These are phyloP conservation scores for Megalops cyprinoides DNA, from an alignment of 2,797 vertebrate species.

Conservation along the genomic window DNA sequence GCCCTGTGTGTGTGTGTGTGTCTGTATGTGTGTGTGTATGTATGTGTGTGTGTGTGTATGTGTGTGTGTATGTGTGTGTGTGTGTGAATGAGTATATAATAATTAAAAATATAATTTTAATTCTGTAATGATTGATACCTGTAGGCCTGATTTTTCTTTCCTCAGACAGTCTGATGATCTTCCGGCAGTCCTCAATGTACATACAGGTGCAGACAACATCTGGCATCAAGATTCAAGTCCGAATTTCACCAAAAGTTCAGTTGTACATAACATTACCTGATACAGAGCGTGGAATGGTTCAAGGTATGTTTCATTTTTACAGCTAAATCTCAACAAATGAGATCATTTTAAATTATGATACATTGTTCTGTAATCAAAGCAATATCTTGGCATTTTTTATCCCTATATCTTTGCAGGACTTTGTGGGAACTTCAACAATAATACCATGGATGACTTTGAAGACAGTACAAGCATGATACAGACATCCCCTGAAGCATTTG, in stretches of 20 bases:
- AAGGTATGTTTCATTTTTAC: slow-evolving; percentile 56
- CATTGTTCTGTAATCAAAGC: neutral
- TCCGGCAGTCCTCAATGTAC: slow-evolving; percentile 75
- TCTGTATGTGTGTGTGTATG: too few species aligned
- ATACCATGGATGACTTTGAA: slow-evolving; percentile 78
- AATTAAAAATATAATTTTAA: too few species aligned
- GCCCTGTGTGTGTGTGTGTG: too few species aligned
- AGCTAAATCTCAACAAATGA: too few species aligned
- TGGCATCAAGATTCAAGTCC: slow-evolving; percentile 69
- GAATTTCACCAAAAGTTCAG: slow-evolving; percentile 66
- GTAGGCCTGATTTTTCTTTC: neutral
- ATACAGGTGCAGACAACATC: slow-evolving; percentile 63
- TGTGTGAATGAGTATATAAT: too few species aligned
- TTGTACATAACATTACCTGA: slow-evolving; percentile 61
- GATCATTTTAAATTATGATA: too few species aligned
- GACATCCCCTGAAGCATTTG: slow-evolving; percentile 68
- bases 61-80: too few species aligned
- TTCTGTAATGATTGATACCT: neutral
- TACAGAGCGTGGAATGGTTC: slow-evolving; percentile 37
- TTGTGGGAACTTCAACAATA: slow-evolving; percentile 78
- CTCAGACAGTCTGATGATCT: slow-evolving; percentile 62
- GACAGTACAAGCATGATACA: slow-evolving; percentile 77
- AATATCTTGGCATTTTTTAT: neutral
- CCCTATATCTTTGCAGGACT: slow-evolving; percentile 65
- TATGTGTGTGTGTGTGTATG: too few species aligned